These are phyloP conservation scores for Phalacrocorax aristotelis DNA, from an alignment of 2,113 vertebrate genomes.

Conservation along the genomic window DNA sequence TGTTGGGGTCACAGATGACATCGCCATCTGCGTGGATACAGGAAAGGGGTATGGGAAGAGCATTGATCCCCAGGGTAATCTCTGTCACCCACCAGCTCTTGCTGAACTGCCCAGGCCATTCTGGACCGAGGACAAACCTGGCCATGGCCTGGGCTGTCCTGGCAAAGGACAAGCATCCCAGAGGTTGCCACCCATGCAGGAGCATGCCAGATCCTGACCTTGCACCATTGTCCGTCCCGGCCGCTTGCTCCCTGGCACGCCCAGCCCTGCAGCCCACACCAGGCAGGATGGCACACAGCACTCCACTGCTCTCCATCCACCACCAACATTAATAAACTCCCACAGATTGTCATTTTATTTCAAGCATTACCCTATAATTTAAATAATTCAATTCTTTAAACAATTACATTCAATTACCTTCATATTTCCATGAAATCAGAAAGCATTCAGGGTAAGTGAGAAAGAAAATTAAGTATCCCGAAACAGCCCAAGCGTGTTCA, in stretches of 20 bases:
- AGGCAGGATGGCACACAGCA: not conserved
- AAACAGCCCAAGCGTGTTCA: not conserved
- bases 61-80: no score
- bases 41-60: not conserved
- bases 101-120: not conserved
- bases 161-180: not conserved
- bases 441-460: not conserved
- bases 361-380: slow-evolving; percentile 18
- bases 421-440: slow-evolving; percentile 17
- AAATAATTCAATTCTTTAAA: slow-evolving; percentile 47
- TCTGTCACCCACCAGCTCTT: not conserved
- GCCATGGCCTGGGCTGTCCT: not conserved
- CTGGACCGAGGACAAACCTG: not conserved
- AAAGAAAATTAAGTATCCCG: slow-evolving; percentile 4
- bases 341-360: slow-evolving; percentile 2
- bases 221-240: accelerated
- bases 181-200: not conserved
- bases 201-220: not conserved
- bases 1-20: no score
- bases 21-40: accelerated
- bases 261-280: not conserved
- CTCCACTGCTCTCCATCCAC: not conserved
- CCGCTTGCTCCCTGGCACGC: not conserved
- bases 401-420: slow-evolving; percentile 57
- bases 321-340: not conserved